phyloP scores from a whole-genome alignment of 2,113 vertebrate genomes.

The Callospermophilus lateralis region DNA sequence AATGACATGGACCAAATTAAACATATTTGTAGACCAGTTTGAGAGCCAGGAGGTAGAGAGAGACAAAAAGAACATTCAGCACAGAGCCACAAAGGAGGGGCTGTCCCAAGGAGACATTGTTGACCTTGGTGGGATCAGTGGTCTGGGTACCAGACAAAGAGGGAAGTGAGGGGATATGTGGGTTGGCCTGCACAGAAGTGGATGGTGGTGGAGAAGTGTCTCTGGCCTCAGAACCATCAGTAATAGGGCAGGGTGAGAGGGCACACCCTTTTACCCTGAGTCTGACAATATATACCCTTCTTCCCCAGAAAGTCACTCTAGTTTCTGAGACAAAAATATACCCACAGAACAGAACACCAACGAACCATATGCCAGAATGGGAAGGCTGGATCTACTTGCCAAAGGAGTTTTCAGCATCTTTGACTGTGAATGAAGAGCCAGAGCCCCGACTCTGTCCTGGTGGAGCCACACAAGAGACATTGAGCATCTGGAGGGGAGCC shows the following conservation, averaged over 20 bases:
- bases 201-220: too few species aligned
- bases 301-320: constrained; percentile 50
- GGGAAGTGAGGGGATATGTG: neutral
- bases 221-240: neutral
- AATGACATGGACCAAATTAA: constrained; percentile 21
- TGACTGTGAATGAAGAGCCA: neutral
- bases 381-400: neutral
- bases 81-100: neutral
- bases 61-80: neutral
- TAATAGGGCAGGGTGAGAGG: neutral
- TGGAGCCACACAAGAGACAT: neutral
- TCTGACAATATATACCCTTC: constrained; percentile 19
- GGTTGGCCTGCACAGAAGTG: neutral
- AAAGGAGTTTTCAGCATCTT: constrained; percentile 37
- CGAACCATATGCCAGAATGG: neutral
- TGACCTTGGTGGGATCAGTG: neutral
- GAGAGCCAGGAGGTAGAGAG: neutral
- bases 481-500: neutral
- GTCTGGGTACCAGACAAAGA: neutral
- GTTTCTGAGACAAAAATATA: constrained; percentile 63
- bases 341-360: constrained; percentile 28
- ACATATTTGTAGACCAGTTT: neutral
- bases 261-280: neutral
- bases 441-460: neutral
- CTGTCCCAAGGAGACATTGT: neutral